A percentile compares a stretch with the other conserved stretches of the same genome.
phyloP scores from a whole-genome alignment of 2,797 vertebrate species.

The Clarias fuscus region DNA sequence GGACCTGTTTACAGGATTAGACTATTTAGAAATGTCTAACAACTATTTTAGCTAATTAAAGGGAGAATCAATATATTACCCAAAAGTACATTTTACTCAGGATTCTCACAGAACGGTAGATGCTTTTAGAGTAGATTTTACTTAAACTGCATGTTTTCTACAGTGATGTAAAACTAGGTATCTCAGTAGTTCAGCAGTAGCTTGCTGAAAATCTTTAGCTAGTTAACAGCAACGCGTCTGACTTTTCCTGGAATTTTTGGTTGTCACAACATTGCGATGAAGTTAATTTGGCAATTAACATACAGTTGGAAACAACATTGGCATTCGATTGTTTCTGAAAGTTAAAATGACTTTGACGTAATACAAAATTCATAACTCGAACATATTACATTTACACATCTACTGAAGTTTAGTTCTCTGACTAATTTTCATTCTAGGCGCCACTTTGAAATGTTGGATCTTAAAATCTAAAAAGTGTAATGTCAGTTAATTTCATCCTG shows the following conservation, averaged over 20 bases:
- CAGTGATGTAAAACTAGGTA: not conserved
- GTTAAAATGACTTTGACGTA: too few species aligned
- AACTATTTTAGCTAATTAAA: not conserved
- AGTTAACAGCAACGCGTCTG: not conserved
- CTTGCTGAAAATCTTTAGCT: not conserved
- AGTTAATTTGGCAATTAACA: too few species aligned
- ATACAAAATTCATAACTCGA: too few species aligned
- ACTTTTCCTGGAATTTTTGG: not conserved
- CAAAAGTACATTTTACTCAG: not conserved
- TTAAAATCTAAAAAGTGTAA: too few species aligned
- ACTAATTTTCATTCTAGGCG: too few species aligned
- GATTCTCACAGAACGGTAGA: not conserved
- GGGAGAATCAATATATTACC: not conserved
- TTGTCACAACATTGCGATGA: too few species aligned
- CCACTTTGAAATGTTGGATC: too few species aligned
- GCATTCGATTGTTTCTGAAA: too few species aligned
- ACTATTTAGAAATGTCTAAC: not conserved
- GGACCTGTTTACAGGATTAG: not conserved
- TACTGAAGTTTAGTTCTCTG: not conserved
- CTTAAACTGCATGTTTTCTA: not conserved
- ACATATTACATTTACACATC: not conserved
- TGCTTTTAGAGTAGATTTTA: too few species aligned
- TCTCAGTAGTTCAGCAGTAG: not conserved
- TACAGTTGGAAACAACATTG: too few species aligned
- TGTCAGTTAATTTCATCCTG: not conserved